Percentiles rank a stretch among this genome's conserved stretches.
Conservation (phyloP, 1,140 invertebrate genomes). For the Apis laboriosa region DNA sequence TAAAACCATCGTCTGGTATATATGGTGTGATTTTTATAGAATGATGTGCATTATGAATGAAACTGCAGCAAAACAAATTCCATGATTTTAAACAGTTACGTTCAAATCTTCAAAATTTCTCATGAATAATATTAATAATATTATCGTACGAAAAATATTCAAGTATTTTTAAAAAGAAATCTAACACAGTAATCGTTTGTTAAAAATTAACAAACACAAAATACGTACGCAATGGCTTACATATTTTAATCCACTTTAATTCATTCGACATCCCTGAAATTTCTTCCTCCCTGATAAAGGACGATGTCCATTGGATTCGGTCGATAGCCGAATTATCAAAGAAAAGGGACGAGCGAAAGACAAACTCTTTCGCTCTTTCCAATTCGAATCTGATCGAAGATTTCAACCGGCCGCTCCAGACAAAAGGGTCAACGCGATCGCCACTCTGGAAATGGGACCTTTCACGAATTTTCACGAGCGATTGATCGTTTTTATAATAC, state of each 20-base stretch:
- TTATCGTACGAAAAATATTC: no score
- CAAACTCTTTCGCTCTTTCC: slow-evolving; percentile 21
- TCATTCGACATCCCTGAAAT: background rate
- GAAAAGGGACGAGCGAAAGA: slow-evolving; percentile 3
- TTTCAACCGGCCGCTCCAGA: slow-evolving; percentile 47
- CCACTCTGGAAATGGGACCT: slow-evolving; percentile 34
- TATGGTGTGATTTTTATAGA: no score
- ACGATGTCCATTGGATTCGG: background rate
- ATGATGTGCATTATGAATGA: no score
- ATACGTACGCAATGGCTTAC: no score
- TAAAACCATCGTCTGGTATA: no score
- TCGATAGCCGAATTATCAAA: slow-evolving; percentile 5
- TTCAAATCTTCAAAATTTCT: no score
- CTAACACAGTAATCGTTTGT: no score
- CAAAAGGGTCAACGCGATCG: slow-evolving; percentile 36
- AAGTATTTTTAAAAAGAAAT: no score
- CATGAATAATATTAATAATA: no score
- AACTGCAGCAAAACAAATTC: no score
- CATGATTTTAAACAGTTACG: no score
- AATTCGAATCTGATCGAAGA: slow-evolving; percentile 3
- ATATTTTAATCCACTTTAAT: background rate
- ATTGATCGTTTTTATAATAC: slow-evolving; percentile 63
- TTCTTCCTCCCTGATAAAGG: background rate
- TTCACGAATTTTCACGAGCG: slow-evolving; percentile 69
- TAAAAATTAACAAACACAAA: no score